Percentiles rank a stretch among this genome's conserved stretches.
These are phyloP conservation scores for Pyrrhia umbra DNA, from an alignment of 2,888 invertebrate genomes.

Conservation along the genomic window DNA sequence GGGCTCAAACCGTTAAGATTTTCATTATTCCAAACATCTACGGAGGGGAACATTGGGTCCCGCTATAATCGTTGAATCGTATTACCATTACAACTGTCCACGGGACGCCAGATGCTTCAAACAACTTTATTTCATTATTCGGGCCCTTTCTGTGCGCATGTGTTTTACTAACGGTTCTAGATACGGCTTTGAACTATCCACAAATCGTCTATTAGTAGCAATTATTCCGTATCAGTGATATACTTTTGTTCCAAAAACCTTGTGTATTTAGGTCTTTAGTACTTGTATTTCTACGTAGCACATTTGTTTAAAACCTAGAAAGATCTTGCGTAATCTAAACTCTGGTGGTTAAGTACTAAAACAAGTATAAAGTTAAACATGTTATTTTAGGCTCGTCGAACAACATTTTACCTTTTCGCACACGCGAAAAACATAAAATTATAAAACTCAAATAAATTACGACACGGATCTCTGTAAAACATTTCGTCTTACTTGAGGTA, in stretches of 20 bases:
- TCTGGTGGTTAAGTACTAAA: neutral
- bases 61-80: constrained; percentile 88
- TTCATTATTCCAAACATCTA: constrained; percentile 85
- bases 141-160: constrained; percentile 68
- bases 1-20: constrained; percentile 82
- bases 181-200: constrained; percentile 56
- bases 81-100: constrained; percentile 89
- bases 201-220: constrained; percentile 32
- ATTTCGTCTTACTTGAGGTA: constrained; percentile 46
- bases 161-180: constrained; percentile 62
- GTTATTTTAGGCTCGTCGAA: constrained; percentile 17
- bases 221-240: constrained; percentile 11
- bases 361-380: constrained; percentile 14
- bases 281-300: neutral
- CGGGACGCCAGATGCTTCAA: constrained; percentile 84
- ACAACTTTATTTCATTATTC: constrained; percentile 85
- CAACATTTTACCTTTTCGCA: constrained; percentile 33
- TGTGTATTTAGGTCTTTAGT: neutral
- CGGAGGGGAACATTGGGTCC: constrained; percentile 74
- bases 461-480: constrained; percentile 40
- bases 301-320: neutral
- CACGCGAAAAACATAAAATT: constrained; percentile 29
- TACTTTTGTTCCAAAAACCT: constrained; percentile 7
- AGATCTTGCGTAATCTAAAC: neutral
- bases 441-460: constrained; percentile 55